These are phyloP conservation scores for Zaprionus davidi DNA, from an alignment of 1,140 invertebrate species.

Conservation along the genomic window DNA sequence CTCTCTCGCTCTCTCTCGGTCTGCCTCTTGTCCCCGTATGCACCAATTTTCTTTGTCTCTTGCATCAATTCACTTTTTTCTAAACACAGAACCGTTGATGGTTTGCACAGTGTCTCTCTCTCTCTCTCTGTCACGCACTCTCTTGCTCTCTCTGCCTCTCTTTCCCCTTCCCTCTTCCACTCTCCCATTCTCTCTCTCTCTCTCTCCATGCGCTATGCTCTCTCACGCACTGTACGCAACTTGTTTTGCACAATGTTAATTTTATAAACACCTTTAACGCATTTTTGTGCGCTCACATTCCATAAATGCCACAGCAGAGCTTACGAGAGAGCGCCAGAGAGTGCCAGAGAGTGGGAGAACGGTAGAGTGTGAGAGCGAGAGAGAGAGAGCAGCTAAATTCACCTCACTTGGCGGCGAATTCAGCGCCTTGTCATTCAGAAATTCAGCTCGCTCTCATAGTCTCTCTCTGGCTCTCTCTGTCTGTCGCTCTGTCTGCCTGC, in stretches of 20 bases:
- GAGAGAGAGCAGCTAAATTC: constrained; percentile 43
- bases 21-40: constrained; percentile 34
- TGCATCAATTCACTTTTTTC: constrained; percentile 78
- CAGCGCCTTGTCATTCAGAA: constrained; percentile 66
- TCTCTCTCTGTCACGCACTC: constrained; percentile 5
- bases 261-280: constrained; percentile 83
- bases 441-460: constrained; percentile 52
- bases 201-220: constrained; percentile 16
- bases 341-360: constrained; percentile 7
- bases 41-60: constrained; percentile 81
- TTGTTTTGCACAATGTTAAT: constrained; percentile 83
- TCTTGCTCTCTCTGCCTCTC: constrained; percentile 1
- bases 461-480: constrained; percentile 25
- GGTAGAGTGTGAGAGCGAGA: constrained; percentile 9
- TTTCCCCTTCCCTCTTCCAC: constrained; percentile 5
- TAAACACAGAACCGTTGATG: constrained; percentile 48
- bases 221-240: constrained; percentile 58
- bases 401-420: constrained; percentile 63
- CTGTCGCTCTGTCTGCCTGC: constrained; percentile 25
- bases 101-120: constrained; percentile 19
- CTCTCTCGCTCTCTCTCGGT: constrained; percentile 4
- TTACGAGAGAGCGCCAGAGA: constrained; percentile 17
- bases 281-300: constrained; percentile 82
- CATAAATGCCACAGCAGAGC: constrained; percentile 68
- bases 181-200: not conserved